Evolutionary conservation across 2,113 vertebrate species (phyloP), one percentile per base, ranked within the genome.

Genomic region (Strix uralensis): DNA sequence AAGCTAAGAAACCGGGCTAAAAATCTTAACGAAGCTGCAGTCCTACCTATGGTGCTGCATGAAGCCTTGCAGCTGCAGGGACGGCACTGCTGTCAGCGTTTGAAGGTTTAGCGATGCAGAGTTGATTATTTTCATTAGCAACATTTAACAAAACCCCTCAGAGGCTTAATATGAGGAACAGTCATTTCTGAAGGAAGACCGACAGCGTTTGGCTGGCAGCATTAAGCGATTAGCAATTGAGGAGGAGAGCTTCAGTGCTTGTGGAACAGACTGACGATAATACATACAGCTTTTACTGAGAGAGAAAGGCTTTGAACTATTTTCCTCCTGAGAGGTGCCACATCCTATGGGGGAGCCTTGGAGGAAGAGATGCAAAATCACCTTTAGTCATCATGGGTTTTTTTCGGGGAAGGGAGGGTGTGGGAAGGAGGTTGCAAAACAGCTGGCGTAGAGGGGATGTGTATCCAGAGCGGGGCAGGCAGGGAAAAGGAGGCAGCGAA

Each of bases 21-120:
- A 42, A 23, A 22, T 12, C 49, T 65, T 14, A 2, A 2, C 1
- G 2, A 44, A 19, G 13, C 10, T 13, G 4, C 11, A 2, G 1
- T 61, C 32, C n/a, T 55, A 7, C 27, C 29, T 27, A 2, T 0
- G 13, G 51, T 5, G 19, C 44, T 21, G 18, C 1, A 3, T 5
- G 29, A 30, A 44, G 8, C 38, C 51, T 15, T 9, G 14, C 22
- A 18, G 44, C 34, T 54, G 20, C 38, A 29, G 73, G 38, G 10
- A 4, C 13, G 3, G 29, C 8, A 7, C 38, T 40, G 40, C 65
- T 47, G 52, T 26, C 71, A 11, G 34, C 6, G 0, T 38, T 44
- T 18, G 47, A 26, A 55, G 65, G 11, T 36, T 66, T 55, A 44
- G 46, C 0, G 2, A 18, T 34, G 52, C 34, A 6, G 57, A 9